Evolutionary conservation across 2,113 vertebrate genomes (phyloP).

Genomic region (Rhynchomys soricoides): DNA sequence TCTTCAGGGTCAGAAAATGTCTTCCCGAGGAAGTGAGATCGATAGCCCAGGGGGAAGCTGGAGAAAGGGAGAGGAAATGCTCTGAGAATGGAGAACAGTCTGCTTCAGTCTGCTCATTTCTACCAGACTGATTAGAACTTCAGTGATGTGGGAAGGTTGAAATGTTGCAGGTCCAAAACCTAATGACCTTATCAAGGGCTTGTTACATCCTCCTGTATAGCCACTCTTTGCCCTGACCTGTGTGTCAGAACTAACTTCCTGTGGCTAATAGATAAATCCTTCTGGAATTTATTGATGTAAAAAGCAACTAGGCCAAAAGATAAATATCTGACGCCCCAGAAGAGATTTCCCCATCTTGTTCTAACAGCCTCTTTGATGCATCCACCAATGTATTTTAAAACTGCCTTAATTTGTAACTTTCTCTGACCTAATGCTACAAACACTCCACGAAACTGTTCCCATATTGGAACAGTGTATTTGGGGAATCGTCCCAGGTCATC

Average conservation of each 20-base stretch:
- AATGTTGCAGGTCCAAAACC: background rate
- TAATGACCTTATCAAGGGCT: background rate
- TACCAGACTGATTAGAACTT: background rate
- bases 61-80: background rate
- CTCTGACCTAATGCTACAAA: background rate
- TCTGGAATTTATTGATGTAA: background rate
- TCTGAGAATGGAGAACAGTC: background rate
- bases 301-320: background rate
- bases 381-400: background rate
- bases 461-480: background rate
- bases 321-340: background rate
- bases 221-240: background rate
- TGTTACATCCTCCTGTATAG: background rate
- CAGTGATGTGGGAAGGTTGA: background rate
- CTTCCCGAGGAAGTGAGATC: background rate
- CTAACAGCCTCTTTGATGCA: background rate
- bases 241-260: background rate
- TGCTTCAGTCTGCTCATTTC: background rate
- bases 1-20: background rate
- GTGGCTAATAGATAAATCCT: background rate
- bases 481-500: background rate
- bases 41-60: background rate
- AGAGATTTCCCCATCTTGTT: background rate
- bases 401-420: background rate
- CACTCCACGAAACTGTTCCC: background rate